A percentile compares a stretch with the other conserved stretches of the same genome.
phyloP scores from a whole-genome alignment of 2,797 vertebrate genomes.

The Taenioides sp. region DNA sequence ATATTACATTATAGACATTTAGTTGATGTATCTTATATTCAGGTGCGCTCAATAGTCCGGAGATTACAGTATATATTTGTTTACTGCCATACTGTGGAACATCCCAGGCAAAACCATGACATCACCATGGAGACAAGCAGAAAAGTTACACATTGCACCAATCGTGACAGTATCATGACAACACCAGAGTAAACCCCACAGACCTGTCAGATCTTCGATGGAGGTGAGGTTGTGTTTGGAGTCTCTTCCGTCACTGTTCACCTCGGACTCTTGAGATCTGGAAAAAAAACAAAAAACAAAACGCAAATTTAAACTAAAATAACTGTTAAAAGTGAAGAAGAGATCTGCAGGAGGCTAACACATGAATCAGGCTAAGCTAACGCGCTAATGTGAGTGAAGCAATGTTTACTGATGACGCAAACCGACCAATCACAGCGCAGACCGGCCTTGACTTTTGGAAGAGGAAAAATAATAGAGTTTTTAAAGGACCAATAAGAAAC shows the following conservation, averaged over 20 bases:
- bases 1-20: no score
- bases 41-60: no score
- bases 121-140: no score
- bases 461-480: background rate
- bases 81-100: no score
- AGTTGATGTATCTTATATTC: no score
- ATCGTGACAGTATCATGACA: background rate
- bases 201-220: slow-evolving; percentile 89
- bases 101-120: no score
- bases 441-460: slow-evolving; percentile 50
- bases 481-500: no score
- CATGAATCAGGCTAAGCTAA: background rate
- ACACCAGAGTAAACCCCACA: slow-evolving; percentile 7
- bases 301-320: background rate
- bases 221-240: slow-evolving; percentile 86
- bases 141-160: no score
- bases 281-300: slow-evolving; percentile 19
- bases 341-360: background rate
- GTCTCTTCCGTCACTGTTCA: slow-evolving; percentile 82
- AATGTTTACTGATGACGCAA: slow-evolving; percentile 8
- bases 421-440: background rate
- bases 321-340: background rate
- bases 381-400: background rate
- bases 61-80: no score
- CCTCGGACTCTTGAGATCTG: slow-evolving; percentile 92